Evolutionary conservation across 2,888 invertebrate species (phyloP).

Genomic region (Megastigmus dorsalis): DNA sequence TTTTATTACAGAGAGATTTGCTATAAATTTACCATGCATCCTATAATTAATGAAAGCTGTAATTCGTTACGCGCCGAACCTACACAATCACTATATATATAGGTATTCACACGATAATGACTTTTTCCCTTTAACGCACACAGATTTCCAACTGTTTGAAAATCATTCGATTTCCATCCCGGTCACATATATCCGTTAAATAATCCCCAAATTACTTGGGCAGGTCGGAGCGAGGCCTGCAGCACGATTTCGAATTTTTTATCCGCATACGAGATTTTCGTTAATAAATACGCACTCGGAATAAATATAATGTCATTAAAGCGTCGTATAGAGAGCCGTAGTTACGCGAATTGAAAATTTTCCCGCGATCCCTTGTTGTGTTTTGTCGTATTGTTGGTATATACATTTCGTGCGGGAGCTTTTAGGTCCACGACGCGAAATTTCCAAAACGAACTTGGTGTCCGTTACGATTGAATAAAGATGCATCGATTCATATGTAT

Average conservation of each 20-base stretch:
- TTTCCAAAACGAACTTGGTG: neutral
- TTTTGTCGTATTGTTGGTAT: no score
- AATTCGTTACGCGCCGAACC: no score
- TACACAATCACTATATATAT: no score
- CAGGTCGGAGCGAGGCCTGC: no score
- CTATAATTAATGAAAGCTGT: no score
- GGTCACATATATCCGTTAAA: neutral
- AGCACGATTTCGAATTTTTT: conserved; percentile 6
- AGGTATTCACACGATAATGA: no score
- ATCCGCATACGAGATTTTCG: neutral
- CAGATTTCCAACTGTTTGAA: neutral
- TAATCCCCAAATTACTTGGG: conserved; percentile 3
- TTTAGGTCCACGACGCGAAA: neutral
- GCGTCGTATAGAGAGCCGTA: neutral
- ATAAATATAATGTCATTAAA: conserved; percentile 12
- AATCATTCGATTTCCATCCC: neutral
- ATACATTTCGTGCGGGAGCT: no score
- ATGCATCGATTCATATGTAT: no score
- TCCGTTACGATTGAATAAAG: no score
- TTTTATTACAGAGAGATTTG: no score
- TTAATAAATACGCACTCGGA: conserved; percentile 4
- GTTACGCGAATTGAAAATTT: conserved; percentile 7
- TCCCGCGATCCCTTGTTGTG: no score
- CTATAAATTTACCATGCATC: no score
- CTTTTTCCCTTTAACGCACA: neutral